phyloP scores from a whole-genome alignment of 2,113 vertebrate species.

The Globicephala melas region DNA sequence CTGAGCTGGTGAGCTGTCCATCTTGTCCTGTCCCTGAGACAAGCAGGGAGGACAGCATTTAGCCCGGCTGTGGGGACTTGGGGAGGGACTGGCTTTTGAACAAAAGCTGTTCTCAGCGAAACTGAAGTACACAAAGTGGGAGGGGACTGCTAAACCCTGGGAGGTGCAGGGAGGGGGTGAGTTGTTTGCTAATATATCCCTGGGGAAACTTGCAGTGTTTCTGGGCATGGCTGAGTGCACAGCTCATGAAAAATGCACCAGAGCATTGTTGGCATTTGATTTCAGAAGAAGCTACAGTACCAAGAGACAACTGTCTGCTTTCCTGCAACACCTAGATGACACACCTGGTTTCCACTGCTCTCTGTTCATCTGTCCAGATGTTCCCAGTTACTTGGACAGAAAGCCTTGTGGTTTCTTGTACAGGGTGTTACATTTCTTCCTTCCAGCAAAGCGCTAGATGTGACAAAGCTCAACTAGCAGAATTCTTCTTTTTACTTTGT shows the following conservation, averaged over 20 bases:
- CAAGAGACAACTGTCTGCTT: neutral
- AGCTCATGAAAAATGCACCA: conserved; percentile 45
- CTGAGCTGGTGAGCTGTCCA: neutral
- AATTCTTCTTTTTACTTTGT: neutral
- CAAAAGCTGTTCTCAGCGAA: neutral
- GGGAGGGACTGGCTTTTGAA: neutral
- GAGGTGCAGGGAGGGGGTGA: neutral
- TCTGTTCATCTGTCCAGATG: neutral
- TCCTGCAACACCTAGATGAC: neutral
- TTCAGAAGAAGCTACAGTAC: conserved; percentile 19
- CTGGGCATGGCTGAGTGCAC: conserved; percentile 51
- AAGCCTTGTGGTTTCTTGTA: neutral
- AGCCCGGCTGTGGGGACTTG: neutral
- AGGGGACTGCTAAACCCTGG: too few relatives aligned
- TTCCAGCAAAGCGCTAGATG: neutral
- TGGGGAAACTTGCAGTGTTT: conserved; percentile 26
- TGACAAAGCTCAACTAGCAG: neutral
- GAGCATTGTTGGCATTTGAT: conserved; percentile 52
- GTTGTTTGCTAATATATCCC: conserved; percentile 41
- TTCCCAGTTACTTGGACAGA: neutral
- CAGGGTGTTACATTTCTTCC: neutral
- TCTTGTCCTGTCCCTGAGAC: neutral
- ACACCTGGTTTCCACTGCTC: neutral
- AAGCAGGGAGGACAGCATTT: neutral
- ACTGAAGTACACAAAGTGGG: neutral